Evolutionary conservation across 2,797 vertebrate species (phyloP), one percentile per base, ranked within the genome.

Genomic region (Sebastes hubbsi): DNA sequence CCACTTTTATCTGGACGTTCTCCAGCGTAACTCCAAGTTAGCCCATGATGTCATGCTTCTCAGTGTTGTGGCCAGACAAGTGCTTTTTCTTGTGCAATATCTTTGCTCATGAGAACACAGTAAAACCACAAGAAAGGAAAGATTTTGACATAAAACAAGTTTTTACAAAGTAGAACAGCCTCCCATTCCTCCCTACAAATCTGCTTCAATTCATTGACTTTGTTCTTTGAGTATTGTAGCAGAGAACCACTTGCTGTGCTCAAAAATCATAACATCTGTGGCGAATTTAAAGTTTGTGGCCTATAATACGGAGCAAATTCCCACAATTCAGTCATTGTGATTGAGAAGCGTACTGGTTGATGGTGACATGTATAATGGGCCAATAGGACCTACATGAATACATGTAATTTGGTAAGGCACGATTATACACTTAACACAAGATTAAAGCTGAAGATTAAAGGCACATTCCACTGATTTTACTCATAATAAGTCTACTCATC

Each of bases 1-100:
- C 81, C 87, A 89, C 81, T 84, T 89, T 88, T 87, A 90, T 91
- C 91, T 91, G 89, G 83, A 90, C 24, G 32, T 66, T 86, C 71
- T 90, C 88, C 86, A 94, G 89, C 70, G 0, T 29, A 42, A 67
- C 66, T 87, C 81, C 64, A 81, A 77, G 67, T 90, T 81, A 76
- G 79, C 54, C 64, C 42, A 77, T 89, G 84, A 91, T 80, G 82
- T 89, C 83, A 89, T 78, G 68, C 75, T 69, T 85, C 77, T 80
- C 60, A 42, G 74, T 72, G 81, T 52, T 81, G 86, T 70, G 78
- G 85, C 74, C 83, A 87, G 84, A 81, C 58, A 3, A n/a, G 56
- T 1, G 18, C 69, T 36, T 83, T 81, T 81, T 81, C 69, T 82
- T 76, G 32, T 18, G 52, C 73, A 72, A 66, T 66, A 81, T 72